phyloP scores from a whole-genome alignment of 1,140 invertebrate species.

The Drosophila sp. region DNA sequence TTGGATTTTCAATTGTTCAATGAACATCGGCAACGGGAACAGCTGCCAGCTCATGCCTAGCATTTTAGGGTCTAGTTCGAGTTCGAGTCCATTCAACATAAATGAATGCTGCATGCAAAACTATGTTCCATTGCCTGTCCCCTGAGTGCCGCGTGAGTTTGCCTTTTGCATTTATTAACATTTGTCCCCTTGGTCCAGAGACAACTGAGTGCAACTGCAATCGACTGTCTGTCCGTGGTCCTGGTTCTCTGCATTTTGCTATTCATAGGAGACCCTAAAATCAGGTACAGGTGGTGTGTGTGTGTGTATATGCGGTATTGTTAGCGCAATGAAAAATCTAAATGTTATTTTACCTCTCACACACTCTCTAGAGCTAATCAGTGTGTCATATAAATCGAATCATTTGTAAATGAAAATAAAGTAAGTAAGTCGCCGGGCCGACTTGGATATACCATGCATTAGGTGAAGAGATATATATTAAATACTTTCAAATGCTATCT shows the following conservation, averaged over 20 bases:
- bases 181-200: conserved; percentile 44
- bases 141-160: conserved; percentile 28
- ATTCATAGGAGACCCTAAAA: conserved; percentile 37
- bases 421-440: no score
- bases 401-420: conserved; percentile 11
- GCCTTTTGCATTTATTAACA: conserved; percentile 71
- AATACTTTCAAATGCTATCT: no score
- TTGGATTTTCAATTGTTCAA: conserved; percentile 72
- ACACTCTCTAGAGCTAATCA: conserved; percentile 45
- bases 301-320: conserved; percentile 25
- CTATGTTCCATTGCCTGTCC: conserved; percentile 41
- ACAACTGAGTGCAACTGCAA: conserved; percentile 12
- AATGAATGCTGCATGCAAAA: conserved; percentile 74
- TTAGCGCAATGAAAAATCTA: conserved; percentile 59
- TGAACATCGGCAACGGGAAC: conserved; percentile 54
- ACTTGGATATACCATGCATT: no score
- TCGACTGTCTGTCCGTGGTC: not conserved
- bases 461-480: no score
- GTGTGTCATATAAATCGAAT: conserved; percentile 4
- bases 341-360: conserved; percentile 49
- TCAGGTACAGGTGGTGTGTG: conserved; percentile 57
- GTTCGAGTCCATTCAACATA: conserved; percentile 15
- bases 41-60: conserved; percentile 45
- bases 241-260: conserved; percentile 35
- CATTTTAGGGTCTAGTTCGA: conserved; percentile 6